Base-by-base conservation (phyloP, 2,888 invertebrate species). In the Dromius quadrimaculatus region DNA sequence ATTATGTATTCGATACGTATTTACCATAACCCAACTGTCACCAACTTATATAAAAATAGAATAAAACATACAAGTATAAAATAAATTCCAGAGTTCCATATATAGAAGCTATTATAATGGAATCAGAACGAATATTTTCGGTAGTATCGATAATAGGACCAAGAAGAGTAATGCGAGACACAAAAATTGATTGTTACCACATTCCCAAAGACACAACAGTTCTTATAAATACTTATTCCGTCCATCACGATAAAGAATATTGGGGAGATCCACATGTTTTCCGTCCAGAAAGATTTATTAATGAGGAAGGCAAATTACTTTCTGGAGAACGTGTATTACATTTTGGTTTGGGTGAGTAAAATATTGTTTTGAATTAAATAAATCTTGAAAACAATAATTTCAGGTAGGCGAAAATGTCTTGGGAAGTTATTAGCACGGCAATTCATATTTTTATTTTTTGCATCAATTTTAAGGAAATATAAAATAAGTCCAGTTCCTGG, bases 211-310 rank as follows among this genome's bases (percentile, higher is more conserved):
- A 80, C 32, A 77, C 81, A 20, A 80, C 81, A 36, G 75, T 82
- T 57, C 74, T 82, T 71, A 75, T 81, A 5, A 79, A 77, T 74
- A 57, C 76, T 47, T 75, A 85, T 74, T 85, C 87, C 1, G 84
- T 89, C 2, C 85, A 88, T 74, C 84, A 85, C 79, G 87, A 89
- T 76, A 79, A 84, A 20, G 76, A 82, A 0, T 82, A 86, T 71
- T 91, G 88, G 87, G 81, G 82, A 0, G 87, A 90, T 74, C 90
- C 91, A 0, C 81, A 87, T 20, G 79, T 76, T 1, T 91, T 90
- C 76, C 82, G 86, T 1, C 91, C 91, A 0, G 89, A 90, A 76
- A 83, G 91, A 73, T 90, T 90, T 76, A 76, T 91, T 4, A 79
- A 84, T 74, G 73, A 76, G 0, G 72, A 80, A 22, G 82, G 82